Percentiles rank a stretch among this genome's conserved stretches.
phyloP scores from a whole-genome alignment of 2,888 invertebrate genomes.

The Leptinotarsa tumamoca region DNA sequence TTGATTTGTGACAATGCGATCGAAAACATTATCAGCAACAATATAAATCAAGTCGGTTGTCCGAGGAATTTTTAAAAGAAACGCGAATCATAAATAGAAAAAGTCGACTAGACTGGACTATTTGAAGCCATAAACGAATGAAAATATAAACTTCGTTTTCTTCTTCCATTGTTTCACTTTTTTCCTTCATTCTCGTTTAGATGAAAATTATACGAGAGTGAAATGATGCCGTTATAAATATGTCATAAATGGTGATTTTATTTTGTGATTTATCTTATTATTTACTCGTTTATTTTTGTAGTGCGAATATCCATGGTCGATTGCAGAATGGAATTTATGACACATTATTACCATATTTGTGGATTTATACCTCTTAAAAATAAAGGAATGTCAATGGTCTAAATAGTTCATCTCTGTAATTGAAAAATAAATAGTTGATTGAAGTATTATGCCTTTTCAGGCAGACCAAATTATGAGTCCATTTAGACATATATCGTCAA shows the following conservation, averaged over 20 bases:
- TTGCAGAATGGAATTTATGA: not conserved
- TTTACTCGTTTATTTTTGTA: conserved; percentile 10
- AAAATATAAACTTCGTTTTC: conserved; percentile 53
- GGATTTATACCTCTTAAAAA: no score
- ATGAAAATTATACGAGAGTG: conserved; percentile 43
- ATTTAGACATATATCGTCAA: no score
- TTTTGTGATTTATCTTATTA: conserved; percentile 41
- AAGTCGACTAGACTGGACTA: conserved; percentile 56
- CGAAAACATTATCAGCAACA: conserved; percentile 64
- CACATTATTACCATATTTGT: no score
- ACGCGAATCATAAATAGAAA: conserved; percentile 57
- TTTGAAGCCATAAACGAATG: conserved; percentile 53
- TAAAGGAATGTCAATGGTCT: no score
- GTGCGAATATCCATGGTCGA: conserved; percentile 7
- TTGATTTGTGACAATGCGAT: conserved; percentile 66
- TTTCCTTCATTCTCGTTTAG: conserved; percentile 44
- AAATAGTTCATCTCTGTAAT: no score
- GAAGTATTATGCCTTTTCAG: no score
- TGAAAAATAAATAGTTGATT: no score
- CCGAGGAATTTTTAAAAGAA: conserved; percentile 53
- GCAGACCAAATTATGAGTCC: no score
- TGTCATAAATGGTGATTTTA: conserved; percentile 43
- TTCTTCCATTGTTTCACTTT: conserved; percentile 53
- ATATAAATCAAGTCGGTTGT: conserved; percentile 62
- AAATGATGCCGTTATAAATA: conserved; percentile 46